Evolutionary conservation across 1,140 invertebrate species (phyloP).

Genomic region (Octopus bimaculoides): DNA sequence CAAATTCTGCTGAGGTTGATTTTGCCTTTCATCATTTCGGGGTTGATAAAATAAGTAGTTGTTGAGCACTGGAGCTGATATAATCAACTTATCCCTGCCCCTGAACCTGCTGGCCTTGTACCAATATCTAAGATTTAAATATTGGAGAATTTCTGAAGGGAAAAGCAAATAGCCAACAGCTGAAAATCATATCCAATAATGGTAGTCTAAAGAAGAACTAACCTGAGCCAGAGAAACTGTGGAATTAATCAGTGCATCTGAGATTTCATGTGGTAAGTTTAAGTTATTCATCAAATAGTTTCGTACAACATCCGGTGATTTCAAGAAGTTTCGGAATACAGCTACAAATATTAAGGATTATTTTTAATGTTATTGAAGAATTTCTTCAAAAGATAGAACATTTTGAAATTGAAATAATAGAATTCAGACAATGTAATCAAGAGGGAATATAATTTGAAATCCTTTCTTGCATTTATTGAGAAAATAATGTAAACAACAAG

Average conservation of each 20-base stretch:
- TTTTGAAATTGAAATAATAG: too few relatives aligned
- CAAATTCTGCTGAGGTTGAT: too few relatives aligned
- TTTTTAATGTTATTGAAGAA: too few relatives aligned
- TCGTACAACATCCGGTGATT: neutral
- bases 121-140: neutral
- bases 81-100: neutral
- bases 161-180: neutral
- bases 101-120: neutral
- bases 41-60: neutral
- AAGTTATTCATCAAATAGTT: neutral
- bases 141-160: neutral
- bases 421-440: too few relatives aligned
- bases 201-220: neutral
- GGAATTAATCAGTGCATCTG: neutral
- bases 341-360: neutral
- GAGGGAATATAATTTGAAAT: too few relatives aligned
- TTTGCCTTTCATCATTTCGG: too few relatives aligned
- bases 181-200: neutral
- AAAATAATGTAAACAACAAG: too few relatives aligned
- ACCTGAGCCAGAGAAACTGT: constrained; percentile 7
- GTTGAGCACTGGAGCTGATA: neutral
- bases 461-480: too few relatives aligned
- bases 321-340: constrained; percentile 5
- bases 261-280: neutral
- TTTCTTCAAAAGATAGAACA: too few relatives aligned